Conservation (phyloP, 2,797 vertebrate genomes). For the Xiphorhynchus erythropygius region DNA sequence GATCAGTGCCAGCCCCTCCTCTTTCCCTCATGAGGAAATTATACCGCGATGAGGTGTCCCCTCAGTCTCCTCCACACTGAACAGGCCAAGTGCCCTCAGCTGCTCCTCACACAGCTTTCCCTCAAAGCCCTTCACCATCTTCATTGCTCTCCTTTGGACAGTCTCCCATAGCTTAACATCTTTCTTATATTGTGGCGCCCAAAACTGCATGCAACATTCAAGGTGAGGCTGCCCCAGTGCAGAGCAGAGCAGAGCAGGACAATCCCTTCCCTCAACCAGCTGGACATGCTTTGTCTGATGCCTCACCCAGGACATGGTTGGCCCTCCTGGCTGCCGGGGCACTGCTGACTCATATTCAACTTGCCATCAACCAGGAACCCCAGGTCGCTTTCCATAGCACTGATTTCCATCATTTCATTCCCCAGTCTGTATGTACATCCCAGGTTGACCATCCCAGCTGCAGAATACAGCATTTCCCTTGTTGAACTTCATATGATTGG, state of each 20-base stretch:
- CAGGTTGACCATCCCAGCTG: not conserved
- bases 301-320: not conserved
- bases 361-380: not conserved
- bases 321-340: not conserved
- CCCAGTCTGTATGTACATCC: not conserved
- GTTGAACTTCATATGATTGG: not conserved
- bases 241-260: not conserved
- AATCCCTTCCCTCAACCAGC: not conserved
- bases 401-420: not conserved
- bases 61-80: not conserved
- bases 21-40: not conserved
- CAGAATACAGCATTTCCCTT: not conserved
- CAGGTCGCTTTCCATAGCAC: not conserved
- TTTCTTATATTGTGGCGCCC: not conserved
- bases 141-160: not conserved
- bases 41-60: not conserved
- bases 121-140: not conserved
- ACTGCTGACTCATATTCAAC: not conserved
- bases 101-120: not conserved
- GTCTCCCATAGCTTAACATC: not conserved
- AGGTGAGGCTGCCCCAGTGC: not conserved
- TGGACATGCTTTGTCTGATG: not conserved
- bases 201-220: not conserved
- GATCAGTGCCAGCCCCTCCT: not conserved
- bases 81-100: too few species aligned